Base-by-base conservation (phyloP, 1,140 invertebrate genomes). In the Asbolus verrucosus region DNA sequence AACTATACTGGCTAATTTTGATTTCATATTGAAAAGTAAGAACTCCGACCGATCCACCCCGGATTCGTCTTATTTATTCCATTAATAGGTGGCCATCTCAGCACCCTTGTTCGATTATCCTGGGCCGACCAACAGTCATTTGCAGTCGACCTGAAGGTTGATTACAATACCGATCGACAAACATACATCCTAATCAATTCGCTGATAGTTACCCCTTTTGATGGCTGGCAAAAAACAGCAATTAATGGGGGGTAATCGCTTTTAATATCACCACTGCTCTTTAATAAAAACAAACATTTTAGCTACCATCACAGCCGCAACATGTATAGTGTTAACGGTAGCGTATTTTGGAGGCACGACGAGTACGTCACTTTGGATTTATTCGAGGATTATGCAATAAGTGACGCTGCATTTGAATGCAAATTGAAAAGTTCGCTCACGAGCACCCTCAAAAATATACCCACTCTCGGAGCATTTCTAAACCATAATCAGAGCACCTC, bases 141-240 rank as follows among this genome's bases (percentile, higher is more conserved):
- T 6, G 79, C 82, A 1, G 72, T 87, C n/a, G 81, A 74, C 5
- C 78, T 88, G 4, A 80, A 85, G 27, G 79, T 83, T 0, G 81
- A 85, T 54, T 85, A 85, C 19, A 78, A 85, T 6, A 76, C 84
- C n/a, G 77, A 81, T 4, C 19, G 21, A 15, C 77, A 75, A 6
- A 85, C 82, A 0, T 71, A 73, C 2, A 65, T 84, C 1, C 81
- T 81, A 59, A 67, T 87, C 15, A 81, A 84, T 33, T 82, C 81
- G 6, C 85, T 87, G 50, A 73, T 92, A 4, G 78, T 85, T 0
- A 92, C 90, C 0, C 91, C 91, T 0, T 92, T 92, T 73, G 81
- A 86, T 1, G 87, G 88, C n/a, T 92, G 91, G 90, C 85, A 82
- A 54, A 86, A 85, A 27, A 91, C 90, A 8, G 87, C 86, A n/a